phyloP scores from a whole-genome alignment of 2,797 vertebrate genomes.

The Argya squamiceps region DNA sequence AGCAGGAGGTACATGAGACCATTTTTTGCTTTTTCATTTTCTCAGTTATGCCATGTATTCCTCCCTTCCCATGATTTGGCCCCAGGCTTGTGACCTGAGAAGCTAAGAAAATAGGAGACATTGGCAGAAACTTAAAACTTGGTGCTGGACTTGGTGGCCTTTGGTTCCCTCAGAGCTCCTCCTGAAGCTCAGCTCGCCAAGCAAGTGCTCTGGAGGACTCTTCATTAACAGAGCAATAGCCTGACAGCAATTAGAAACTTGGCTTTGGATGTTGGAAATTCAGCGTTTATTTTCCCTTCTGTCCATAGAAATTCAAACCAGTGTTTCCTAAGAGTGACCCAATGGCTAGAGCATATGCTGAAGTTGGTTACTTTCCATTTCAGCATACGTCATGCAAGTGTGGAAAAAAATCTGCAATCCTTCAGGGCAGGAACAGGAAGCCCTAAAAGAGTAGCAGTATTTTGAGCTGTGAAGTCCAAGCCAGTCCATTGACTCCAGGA shows the following conservation, averaged over 20 bases:
- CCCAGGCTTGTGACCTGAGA: not conserved
- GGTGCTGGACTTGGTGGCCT: not conserved
- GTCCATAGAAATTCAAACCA: not conserved
- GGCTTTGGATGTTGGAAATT: not conserved
- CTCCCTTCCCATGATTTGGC: not conserved
- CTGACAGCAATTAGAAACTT: not conserved
- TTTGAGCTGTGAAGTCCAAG: not conserved
- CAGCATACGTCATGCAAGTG: rapidly evolving
- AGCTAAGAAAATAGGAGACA: not conserved
- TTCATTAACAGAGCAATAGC: not conserved
- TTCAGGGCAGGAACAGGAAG: not conserved
- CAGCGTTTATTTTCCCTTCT: not conserved
- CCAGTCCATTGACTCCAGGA: not conserved
- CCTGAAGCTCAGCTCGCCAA: not conserved
- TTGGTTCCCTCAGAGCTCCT: not conserved
- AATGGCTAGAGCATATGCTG: not conserved
- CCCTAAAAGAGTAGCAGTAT: not conserved
- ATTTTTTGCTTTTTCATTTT: not conserved
- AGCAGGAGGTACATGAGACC: not conserved
- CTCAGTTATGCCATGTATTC: not conserved
- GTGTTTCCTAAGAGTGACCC: not conserved
- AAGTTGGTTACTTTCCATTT: constrained; percentile 1
- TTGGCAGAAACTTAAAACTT: not conserved
- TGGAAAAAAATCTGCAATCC: not conserved
- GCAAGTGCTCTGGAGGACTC: not conserved